A percentile compares a stretch with the other conserved stretches of the same genome.
phyloP scores from a whole-genome alignment of 2,113 vertebrate species.

The Carlito syrichta region DNA sequence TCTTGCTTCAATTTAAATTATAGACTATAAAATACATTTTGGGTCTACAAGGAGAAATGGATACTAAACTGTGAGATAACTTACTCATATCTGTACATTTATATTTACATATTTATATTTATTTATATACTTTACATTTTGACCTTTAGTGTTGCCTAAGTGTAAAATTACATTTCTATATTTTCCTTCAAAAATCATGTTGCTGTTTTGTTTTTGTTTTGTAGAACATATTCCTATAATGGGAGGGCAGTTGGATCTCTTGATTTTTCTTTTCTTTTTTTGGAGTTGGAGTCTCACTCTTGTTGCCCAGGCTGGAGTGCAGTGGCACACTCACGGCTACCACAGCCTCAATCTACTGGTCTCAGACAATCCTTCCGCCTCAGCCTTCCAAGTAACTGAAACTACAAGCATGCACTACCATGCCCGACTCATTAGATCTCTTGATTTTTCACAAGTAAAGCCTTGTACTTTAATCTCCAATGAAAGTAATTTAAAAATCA shows the following conservation, averaged over 20 bases:
- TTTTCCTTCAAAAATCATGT: neutral
- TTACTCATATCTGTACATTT: too few relatives aligned
- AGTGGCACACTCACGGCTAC: too few relatives aligned
- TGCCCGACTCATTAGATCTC: too few relatives aligned
- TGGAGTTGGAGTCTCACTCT: too few relatives aligned
- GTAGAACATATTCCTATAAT: neutral
- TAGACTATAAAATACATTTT: neutral
- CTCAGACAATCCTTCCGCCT: too few relatives aligned
- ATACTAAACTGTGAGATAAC: neutral
- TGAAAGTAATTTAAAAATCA: neutral
- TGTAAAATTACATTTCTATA: neutral
- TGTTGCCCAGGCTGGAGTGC: too few relatives aligned
- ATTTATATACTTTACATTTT: neutral
- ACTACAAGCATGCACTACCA: too few relatives aligned
- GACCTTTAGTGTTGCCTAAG: neutral
- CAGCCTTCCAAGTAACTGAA: too few relatives aligned
- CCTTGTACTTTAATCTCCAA: neutral
- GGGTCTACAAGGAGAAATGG: neutral
- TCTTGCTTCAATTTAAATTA: neutral
- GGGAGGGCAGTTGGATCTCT: neutral
- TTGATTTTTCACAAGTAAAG: too few relatives aligned
- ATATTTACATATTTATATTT: neutral
- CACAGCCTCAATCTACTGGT: too few relatives aligned
- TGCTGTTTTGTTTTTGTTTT: neutral
- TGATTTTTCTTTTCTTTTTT: too few relatives aligned